Base-by-base conservation (phyloP, 2,113 vertebrate genomes). In the Ramphastos sulfuratus region DNA sequence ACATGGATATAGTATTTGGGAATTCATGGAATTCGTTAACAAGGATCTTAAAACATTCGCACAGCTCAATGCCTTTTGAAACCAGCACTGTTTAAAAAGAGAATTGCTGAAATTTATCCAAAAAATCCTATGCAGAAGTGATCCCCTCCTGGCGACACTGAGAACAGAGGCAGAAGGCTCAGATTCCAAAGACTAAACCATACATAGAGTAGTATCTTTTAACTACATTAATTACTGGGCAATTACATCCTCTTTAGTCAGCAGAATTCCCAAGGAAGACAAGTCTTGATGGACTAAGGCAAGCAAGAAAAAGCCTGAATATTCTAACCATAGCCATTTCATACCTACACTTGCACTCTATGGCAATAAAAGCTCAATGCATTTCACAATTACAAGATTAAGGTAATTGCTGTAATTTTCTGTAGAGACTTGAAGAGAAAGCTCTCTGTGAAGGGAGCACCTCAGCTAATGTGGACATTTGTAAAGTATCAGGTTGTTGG, bases 51-150 rank as follows among this genome's bases (percentile, higher is more conserved):
- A n/a, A n/a, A 66, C 50, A 81, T 54, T 70, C 39, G 70, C 8
- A 28, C 28, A 65, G 31, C 72, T 90, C 82, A 91, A 95, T 2
- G 87, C 60, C 31, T 89, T 90, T 96, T 70, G 72, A 93, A 94
- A 94, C 9, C 25, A 8, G 61, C 20, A 89, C 75, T 89, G 52
- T 74, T 79, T 80, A 85, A 94, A 92, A 64, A 89, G 15, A 87
- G 15, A 87, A 72, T 20, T 48, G 74, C 64, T 86, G 73, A 92
- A 82, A 87, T 90, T 87, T 80, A 93, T 35, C 85, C 73, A 88
- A 60, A 89, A 95, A 90, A 89, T 94, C 60, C 82, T 72, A 86
- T 67, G 37, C 84, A 90, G 81, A 96, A 95, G 33, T 39, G 79
- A 94, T 94, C 77, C 67, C 64, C 61, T 94, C 79, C 70, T 85